Base-by-base conservation (phyloP, 1,140 invertebrate genomes). In the Rhopalosiphum padi region DNA sequence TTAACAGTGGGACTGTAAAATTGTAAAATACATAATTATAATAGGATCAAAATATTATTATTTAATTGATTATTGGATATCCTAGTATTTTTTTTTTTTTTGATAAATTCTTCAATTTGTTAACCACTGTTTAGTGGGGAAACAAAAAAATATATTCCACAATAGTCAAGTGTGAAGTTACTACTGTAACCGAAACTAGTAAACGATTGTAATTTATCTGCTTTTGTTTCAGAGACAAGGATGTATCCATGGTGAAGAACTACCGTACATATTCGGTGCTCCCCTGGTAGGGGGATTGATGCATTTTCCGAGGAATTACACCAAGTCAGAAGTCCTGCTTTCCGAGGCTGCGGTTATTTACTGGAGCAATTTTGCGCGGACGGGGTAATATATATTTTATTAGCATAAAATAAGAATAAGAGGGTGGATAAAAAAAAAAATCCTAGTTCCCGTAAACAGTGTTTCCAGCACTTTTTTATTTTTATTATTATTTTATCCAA, bases 301-400 rank as follows among this genome's bases (percentile, higher is more conserved):
- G 93, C 94, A 94, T 91, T 99, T 98, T 95, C 97, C 97, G 48
- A 96, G 97, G 94, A 98, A 98, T 95, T 99, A 98, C 95, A 99
- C 98, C 18, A 98, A 97, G 95, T 96, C 97, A 37, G 99, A 99
- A 96, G 96, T 97, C 91, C 96, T 97, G 90, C 96, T 99, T 15
- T 97, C 98, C 2, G 98, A 99, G 95, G 97, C 97, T 93, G 97
- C 99, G 89, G 99, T 99, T 96, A 97, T 97, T 48, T 99, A 99
- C 95, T 97, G 99, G 96, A 97, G 98, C n/a, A 99, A 99, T 96
- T 99, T 99, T 95, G 98, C 98, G 25, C 98, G 98, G 95, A 98
- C 97, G n/a, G 99, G 99, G 99, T 99, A 96, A 97, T 93, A 87
- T 48, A 48, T 48, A 94, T 94, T 94, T 94, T 48, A 89, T 93